Conservation (phyloP, 2,888 invertebrate species). For the Parthenolecanium corni region DNA sequence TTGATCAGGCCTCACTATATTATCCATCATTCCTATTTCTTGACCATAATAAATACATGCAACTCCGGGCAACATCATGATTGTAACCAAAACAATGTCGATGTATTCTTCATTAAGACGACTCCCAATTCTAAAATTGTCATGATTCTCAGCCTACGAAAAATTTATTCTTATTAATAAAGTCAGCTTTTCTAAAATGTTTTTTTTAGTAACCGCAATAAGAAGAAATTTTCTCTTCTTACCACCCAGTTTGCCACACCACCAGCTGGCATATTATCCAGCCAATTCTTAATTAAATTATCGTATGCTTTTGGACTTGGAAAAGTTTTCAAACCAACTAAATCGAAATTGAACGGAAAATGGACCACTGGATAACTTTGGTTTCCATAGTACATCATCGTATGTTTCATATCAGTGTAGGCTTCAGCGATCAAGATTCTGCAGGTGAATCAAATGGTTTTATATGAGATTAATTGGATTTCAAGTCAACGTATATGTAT, state of each 20-base stretch:
- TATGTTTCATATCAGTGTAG: not conserved
- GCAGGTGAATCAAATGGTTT: too few relatives aligned
- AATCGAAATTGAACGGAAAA: not conserved
- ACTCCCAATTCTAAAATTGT: conserved; percentile 50
- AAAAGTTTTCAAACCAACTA: not conserved
- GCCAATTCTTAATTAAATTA: not conserved
- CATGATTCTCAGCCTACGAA: conserved; percentile 55
- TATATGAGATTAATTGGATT: too few relatives aligned
- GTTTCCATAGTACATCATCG: not conserved
- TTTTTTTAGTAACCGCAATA: not conserved
- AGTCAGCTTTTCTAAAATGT: not conserved
- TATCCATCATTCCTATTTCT: conserved; percentile 59
- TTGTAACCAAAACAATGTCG: conserved; percentile 56
- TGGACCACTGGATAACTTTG: not conserved
- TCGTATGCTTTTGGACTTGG: not conserved
- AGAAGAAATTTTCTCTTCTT: not conserved
- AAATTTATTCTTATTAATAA: not conserved
- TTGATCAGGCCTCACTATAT: conserved; percentile 46
- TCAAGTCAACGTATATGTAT: too few relatives aligned
- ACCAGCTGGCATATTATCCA: not conserved
- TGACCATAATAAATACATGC: too few relatives aligned
- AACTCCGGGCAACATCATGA: conserved; percentile 60
- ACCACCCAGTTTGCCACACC: not conserved
- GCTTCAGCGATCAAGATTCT: not conserved
- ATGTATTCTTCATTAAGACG: conserved; percentile 47